phyloP scores from a whole-genome alignment of 2,113 vertebrate species.

The Larimichthys polyactis region DNA sequence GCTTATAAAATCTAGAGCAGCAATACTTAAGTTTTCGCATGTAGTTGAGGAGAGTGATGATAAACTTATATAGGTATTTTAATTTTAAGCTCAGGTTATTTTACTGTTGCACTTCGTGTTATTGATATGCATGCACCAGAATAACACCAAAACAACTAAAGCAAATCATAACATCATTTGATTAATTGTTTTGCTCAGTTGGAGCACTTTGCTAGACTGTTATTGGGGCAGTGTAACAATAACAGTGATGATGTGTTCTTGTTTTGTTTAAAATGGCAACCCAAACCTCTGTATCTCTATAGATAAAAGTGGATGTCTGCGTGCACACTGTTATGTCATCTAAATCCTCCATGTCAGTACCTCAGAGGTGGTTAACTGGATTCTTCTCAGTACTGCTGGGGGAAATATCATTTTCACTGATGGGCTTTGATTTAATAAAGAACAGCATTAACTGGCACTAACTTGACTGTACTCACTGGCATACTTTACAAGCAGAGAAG shows the following conservation, averaged over 20 bases:
- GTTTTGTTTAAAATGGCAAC: slow-evolving; percentile 44
- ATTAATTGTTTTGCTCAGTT: not conserved
- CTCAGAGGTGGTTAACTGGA: slow-evolving; percentile 38
- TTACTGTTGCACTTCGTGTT: slow-evolving; percentile 20
- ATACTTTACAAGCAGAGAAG: slow-evolving; percentile 29
- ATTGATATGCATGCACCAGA: slow-evolving; percentile 41
- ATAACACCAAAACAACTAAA: not conserved
- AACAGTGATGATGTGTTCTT: slow-evolving; percentile 20
- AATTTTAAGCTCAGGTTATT: slow-evolving; percentile 14
- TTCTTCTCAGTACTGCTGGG: slow-evolving; percentile 24
- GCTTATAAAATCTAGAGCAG: slow-evolving; percentile 5
- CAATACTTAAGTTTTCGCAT: slow-evolving; percentile 33
- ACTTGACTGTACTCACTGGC: not conserved
- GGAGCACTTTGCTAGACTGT: slow-evolving; percentile 6
- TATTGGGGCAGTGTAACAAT: slow-evolving; percentile 30
- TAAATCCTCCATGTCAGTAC: slow-evolving; percentile 1
- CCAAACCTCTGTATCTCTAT: slow-evolving; percentile 31
- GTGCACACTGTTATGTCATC: slow-evolving; percentile 32
- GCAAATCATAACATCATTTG: not conserved
- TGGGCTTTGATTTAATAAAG: slow-evolving; percentile 68
- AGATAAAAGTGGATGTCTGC: slow-evolving; percentile 47
- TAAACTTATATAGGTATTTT: slow-evolving; percentile 5
- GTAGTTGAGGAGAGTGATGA: slow-evolving; percentile 11
- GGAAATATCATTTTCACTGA: slow-evolving; percentile 19
- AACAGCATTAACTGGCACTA: slow-evolving; percentile 9